Conservation (phyloP, 2,797 vertebrate genomes). For the Urophycis tenuis region DNA sequence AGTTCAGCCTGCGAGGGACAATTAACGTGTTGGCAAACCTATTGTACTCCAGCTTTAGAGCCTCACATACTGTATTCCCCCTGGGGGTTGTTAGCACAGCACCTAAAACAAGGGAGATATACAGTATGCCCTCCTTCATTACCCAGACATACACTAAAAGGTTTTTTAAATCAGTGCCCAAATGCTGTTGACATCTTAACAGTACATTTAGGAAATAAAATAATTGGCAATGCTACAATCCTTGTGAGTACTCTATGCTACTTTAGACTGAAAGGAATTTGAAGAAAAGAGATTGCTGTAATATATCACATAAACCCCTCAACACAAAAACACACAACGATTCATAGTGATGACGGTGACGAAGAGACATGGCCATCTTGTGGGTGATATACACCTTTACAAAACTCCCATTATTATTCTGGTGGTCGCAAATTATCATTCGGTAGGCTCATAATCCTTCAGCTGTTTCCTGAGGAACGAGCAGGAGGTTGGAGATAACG, state of each 20-base stretch:
- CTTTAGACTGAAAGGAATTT: no score
- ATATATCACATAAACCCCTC: neutral
- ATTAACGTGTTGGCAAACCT: neutral
- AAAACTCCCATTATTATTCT: neutral
- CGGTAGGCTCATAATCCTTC: neutral
- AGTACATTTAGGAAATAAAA: neutral
- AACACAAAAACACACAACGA: neutral
- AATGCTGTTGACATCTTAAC: neutral
- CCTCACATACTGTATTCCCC: neutral
- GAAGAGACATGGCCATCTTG: neutral
- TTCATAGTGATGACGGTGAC: neutral
- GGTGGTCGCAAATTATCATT: neutral
- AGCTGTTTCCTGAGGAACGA: neutral
- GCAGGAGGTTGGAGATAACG: neutral
- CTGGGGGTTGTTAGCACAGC: neutral
- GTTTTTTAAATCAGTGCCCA: neutral
- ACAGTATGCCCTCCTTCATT: neutral
- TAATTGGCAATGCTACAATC: no score
- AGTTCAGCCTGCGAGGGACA: neutral
- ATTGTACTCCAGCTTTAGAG: neutral
- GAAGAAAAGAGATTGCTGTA: no score
- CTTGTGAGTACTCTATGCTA: neutral
- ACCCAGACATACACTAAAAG: neutral
- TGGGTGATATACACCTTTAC: neutral
- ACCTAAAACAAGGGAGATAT: no score